phyloP scores from a whole-genome alignment of 2,888 invertebrate species.

The Ormyrus labotus region DNA sequence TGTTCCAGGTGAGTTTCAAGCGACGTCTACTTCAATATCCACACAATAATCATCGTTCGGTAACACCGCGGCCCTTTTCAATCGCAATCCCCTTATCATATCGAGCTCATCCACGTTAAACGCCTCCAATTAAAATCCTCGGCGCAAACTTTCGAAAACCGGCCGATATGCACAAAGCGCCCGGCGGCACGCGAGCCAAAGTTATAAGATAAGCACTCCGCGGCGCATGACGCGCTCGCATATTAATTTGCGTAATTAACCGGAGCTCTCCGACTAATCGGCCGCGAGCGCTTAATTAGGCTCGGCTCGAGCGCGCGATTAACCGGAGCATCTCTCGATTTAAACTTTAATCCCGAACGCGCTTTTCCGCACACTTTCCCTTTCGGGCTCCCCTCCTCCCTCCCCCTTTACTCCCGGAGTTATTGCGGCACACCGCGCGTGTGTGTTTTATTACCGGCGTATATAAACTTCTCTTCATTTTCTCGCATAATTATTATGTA shows the following conservation, averaged over 20 bases:
- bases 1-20: too few relatives aligned
- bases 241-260: conserved; percentile 68
- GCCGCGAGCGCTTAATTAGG: conserved; percentile 43
- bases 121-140: not conserved
- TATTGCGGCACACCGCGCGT: not conserved
- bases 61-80: too few relatives aligned
- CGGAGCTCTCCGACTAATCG: conserved; percentile 62
- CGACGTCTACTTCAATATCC: too few relatives aligned
- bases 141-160: not conserved
- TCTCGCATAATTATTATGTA: too few relatives aligned
- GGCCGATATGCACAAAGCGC: too few relatives aligned
- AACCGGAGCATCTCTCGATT: conserved; percentile 18
- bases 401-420: not conserved
- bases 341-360: conserved; percentile 1
- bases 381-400: not conserved
- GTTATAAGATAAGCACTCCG: not conserved
- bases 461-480: not conserved
- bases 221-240: conserved; percentile 48
- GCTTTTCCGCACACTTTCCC: not conserved
- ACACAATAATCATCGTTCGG: too few relatives aligned
- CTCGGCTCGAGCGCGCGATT: not conserved
- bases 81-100: not conserved
- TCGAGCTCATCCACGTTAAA: not conserved
- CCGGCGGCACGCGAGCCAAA: not conserved
- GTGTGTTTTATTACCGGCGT: conserved; percentile 17